A percentile compares a stretch with the other conserved stretches of the same genome.
phyloP scores from a whole-genome alignment of 2,797 vertebrate species.

The Trematomus bernacchii region DNA sequence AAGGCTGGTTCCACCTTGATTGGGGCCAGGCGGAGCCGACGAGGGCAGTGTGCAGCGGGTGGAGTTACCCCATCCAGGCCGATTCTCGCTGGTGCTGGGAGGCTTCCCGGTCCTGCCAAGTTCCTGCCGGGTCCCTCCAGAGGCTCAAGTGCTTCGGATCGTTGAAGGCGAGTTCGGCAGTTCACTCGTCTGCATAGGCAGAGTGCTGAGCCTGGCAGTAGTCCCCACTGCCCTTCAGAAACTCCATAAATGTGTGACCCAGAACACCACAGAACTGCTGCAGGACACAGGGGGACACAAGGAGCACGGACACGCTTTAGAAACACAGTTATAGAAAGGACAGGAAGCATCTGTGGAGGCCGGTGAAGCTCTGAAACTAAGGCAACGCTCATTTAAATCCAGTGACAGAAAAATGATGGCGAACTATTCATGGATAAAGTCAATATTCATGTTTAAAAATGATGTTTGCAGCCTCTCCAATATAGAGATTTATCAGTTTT shows the following conservation, averaged over 20 bases:
- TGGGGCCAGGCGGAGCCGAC: conserved; percentile 92
- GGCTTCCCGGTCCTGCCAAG: conserved; percentile 90
- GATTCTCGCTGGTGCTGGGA: conserved; percentile 88
- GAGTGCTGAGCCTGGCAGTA: conserved; percentile 99
- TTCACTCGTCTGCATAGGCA: conserved; percentile 99
- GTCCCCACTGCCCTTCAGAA: conserved; percentile 99
- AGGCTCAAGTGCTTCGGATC: conserved; percentile 78
- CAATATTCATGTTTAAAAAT: no score
- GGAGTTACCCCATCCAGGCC: conserved; percentile 98
- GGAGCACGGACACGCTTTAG: neutral
- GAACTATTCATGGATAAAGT: no score
- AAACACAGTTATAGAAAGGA: neutral
- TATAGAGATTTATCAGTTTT: no score
- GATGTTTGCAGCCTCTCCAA: no score
- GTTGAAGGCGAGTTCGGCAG: conserved; percentile 77
- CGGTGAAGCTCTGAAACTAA: neutral
- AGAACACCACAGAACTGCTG: conserved; percentile 99
- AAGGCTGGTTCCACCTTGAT: conserved; percentile 89
- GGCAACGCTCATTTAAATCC: no score
- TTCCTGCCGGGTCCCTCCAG: conserved; percentile 76
- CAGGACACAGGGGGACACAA: conserved; percentile 56
- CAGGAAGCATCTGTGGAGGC: no score
- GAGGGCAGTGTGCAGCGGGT: conserved; percentile 95
- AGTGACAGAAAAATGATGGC: no score
- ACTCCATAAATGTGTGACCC: conserved; percentile 99